These are phyloP conservation scores for Erythrolamprus reginae DNA, from an alignment of 2,113 vertebrate species.

Conservation along the genomic window DNA sequence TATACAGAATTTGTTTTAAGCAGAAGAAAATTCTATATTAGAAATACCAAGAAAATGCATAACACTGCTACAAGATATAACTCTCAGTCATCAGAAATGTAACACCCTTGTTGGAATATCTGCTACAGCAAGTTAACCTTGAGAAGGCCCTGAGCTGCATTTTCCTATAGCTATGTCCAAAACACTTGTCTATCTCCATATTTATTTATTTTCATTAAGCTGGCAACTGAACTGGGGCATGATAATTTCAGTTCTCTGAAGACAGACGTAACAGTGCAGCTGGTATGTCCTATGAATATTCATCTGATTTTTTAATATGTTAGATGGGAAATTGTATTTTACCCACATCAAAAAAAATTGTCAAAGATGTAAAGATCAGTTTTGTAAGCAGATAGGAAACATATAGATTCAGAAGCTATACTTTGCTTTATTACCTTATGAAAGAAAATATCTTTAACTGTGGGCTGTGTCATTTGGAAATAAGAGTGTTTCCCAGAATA, in stretches of 20 bases:
- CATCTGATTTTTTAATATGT: background rate
- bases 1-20: background rate
- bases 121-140: conserved; percentile 46
- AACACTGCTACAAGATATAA: conserved; percentile 6
- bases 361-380: background rate
- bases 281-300: background rate
- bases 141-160: conserved; percentile 17
- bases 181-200: conserved; percentile 14
- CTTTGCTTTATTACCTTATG: background rate
- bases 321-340: background rate
- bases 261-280: background rate
- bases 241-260: background rate
- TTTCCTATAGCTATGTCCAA: conserved; percentile 11
- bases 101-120: conserved; percentile 35
- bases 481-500: background rate
- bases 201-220: conserved; percentile 29
- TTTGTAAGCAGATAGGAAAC: background rate
- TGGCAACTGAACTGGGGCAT: conserved; percentile 8
- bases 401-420: background rate
- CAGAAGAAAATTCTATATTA: background rate
- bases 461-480: background rate
- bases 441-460: background rate
- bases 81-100: conserved; percentile 28
- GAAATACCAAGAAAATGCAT: conserved; percentile 12
- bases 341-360: background rate